Base-by-base conservation (phyloP, 2,113 vertebrate genomes). In the Rhinolophus sinicus region DNA sequence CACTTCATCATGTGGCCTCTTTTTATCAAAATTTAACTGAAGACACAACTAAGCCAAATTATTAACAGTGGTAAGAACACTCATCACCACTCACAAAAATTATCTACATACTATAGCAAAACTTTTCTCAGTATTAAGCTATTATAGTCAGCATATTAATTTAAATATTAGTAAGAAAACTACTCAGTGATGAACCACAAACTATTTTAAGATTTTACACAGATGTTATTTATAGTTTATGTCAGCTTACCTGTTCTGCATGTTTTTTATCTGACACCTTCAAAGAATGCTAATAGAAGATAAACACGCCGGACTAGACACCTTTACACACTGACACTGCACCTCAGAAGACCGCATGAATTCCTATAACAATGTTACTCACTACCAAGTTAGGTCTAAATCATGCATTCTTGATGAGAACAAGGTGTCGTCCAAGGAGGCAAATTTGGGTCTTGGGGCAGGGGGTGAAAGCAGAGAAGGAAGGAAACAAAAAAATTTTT, bases 211-310 rank as follows among this genome's bases (percentile, higher is more conserved):
- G 97, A 97, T 96, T 98, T 96, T 98, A 98, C 88, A 97, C 94
- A 98, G 88, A 97, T 91, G 93, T 94, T 99, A 98, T 98, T 98
- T 98, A 98, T 98, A 98, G 97, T 98, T 98, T 95, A 95, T 96
- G 90, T 94, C 80, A 98, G 97, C 98, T 98, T 98, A 98, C 98
- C 97, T 98, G 96, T 97, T 95, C 97, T 98, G 96, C 95, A 40
- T 98, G 97, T 86, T 98, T 98, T 98, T 98, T 70, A 98, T 97
- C 97, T 98, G 95, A 97, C 97, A 98, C 97, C 97, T 97, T 98
- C 96, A 93, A 89, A 97, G 94, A 98, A 98, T 85, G 92, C 69
- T 96, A 96, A 88, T 44, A 97, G 93, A 80, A 97, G 93, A 65
- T 97, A 97, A 92, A 84, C 90, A 73, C 7, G 73, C 97, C 96